Percentiles rank a stretch among this genome's conserved stretches.
Conservation (phyloP, 2,113 vertebrate genomes). For the Ginglymostoma cirratum region DNA sequence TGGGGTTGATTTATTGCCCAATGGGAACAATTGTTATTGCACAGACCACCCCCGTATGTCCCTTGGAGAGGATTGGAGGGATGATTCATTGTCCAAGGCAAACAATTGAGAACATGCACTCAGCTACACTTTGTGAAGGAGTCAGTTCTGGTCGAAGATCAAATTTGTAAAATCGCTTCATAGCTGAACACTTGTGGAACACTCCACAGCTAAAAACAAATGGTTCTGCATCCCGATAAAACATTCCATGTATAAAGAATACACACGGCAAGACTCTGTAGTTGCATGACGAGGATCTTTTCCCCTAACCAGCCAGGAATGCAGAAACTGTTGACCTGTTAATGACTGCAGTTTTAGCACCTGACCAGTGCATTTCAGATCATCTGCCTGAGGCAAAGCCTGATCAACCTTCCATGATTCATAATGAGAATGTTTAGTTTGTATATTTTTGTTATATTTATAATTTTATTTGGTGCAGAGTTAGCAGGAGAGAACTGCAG, state of each 20-base stretch:
- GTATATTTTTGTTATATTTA: slow-evolving; percentile 35
- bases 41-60: not conserved
- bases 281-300: not conserved
- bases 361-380: not conserved
- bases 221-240: not conserved
- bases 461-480: not conserved
- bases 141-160: not conserved
- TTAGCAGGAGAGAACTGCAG: not conserved
- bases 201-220: not conserved
- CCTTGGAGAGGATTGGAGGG: not conserved
- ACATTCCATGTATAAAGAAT: not conserved
- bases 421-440: slow-evolving; percentile 17
- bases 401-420: not conserved
- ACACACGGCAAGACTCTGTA: not conserved
- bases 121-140: slow-evolving; percentile 3
- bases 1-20: not conserved
- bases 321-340: not conserved
- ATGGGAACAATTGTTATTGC: slow-evolving; percentile 1
- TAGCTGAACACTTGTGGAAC: not conserved
- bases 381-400: not conserved
- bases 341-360: not conserved
- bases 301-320: not conserved
- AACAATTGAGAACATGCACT: slow-evolving; percentile 12
- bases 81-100: slow-evolving; percentile 4
- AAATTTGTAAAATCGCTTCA: not conserved